These are phyloP conservation scores for Papilio machaon DNA, from an alignment of 1,140 invertebrate genomes.

Conservation along the genomic window DNA sequence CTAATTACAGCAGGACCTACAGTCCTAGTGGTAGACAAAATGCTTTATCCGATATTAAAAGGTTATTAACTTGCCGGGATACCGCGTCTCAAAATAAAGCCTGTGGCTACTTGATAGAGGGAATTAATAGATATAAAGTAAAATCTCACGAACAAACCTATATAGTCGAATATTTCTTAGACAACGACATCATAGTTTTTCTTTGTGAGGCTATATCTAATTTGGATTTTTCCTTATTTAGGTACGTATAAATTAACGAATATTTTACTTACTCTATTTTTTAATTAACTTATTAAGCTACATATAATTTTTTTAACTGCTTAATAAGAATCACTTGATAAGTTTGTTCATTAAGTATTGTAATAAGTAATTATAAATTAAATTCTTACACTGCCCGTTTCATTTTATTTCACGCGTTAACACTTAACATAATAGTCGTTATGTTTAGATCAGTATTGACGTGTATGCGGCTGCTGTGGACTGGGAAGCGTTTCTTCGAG, in stretches of 20 bases:
- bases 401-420: not conserved
- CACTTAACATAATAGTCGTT: not conserved
- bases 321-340: too few relatives aligned
- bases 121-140: conserved; percentile 60
- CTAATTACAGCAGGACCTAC: conserved; percentile 69
- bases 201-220: conserved; percentile 75
- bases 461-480: conserved; percentile 67
- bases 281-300: too few relatives aligned
- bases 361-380: not conserved
- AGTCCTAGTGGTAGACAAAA: conserved; percentile 73
- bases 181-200: conserved; percentile 74
- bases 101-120: conserved; percentile 70
- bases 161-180: conserved; percentile 69
- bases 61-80: conserved; percentile 68
- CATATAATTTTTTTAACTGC: too few relatives aligned
- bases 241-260: conserved; percentile 52
- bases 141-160: conserved; percentile 58
- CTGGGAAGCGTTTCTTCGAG: conserved; percentile 56
- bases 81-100: conserved; percentile 67
- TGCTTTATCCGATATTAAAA: conserved; percentile 72
- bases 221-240: conserved; percentile 69
- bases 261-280: not conserved
- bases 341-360: too few relatives aligned
- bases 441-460: conserved; percentile 54
- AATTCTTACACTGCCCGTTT: not conserved